A percentile compares a stretch with the other conserved stretches of the same genome.
Conservation (phyloP, 1,140 invertebrate genomes). For the Papilio dardanus region DNA sequence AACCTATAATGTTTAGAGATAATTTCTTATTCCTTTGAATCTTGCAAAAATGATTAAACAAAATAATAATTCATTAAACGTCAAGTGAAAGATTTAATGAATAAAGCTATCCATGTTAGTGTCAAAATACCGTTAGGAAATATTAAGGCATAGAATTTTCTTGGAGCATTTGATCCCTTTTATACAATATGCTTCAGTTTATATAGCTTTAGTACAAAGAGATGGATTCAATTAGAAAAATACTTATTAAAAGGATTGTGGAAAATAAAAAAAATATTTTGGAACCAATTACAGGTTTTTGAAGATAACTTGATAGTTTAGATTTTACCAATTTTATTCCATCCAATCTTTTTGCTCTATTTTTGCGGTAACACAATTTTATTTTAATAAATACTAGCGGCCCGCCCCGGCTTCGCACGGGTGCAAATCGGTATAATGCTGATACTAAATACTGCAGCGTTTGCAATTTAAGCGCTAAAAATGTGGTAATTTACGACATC, state of each 20-base stretch:
- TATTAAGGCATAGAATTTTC: not conserved
- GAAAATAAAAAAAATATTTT: not conserved
- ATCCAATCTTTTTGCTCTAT: not conserved
- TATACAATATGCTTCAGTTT: not conserved
- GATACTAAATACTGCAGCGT: too few relatives aligned
- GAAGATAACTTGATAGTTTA: too few relatives aligned
- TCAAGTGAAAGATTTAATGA: slow-evolving; percentile 30
- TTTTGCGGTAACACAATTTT: too few relatives aligned
- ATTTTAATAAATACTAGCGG: too few relatives aligned
- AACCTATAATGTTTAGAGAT: too few relatives aligned
- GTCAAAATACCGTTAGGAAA: slow-evolving; percentile 14
- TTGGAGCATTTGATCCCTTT: not conserved
- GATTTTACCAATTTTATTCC: too few relatives aligned
- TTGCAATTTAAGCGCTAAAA: too few relatives aligned
- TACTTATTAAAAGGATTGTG: not conserved
- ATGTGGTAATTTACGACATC: too few relatives aligned
- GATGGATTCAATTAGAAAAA: too few relatives aligned
- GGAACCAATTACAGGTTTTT: too few relatives aligned
- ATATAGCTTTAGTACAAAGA: not conserved
- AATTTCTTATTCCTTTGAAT: slow-evolving; percentile 18
- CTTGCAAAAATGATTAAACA: slow-evolving; percentile 1
- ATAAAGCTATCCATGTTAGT: slow-evolving; percentile 26
- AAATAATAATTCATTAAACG: slow-evolving; percentile 24
- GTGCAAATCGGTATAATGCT: too few relatives aligned
- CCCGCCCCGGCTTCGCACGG: too few relatives aligned